These are phyloP conservation scores for Phocoena sinus DNA, from an alignment of 2,113 vertebrate species.

Conservation along the genomic window DNA sequence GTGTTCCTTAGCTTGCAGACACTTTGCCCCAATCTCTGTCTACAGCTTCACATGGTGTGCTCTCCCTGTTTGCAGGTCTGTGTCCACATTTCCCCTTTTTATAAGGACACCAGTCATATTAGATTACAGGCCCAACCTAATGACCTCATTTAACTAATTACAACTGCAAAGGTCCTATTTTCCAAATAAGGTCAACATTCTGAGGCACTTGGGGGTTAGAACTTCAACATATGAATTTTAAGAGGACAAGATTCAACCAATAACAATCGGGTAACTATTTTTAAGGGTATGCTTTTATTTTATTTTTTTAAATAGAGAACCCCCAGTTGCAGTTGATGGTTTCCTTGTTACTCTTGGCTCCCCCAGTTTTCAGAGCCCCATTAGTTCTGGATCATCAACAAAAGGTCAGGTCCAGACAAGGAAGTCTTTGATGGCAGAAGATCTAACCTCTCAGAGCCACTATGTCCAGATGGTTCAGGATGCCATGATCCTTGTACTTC, in stretches of 20 bases:
- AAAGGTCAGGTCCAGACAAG: not conserved
- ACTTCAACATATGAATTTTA: not conserved
- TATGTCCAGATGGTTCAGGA: rapidly evolving
- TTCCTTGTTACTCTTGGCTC: not conserved
- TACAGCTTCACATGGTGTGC: not conserved
- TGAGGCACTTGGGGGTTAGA: not conserved
- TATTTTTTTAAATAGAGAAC: not conserved
- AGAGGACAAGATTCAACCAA: not conserved
- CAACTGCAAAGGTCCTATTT: not conserved
- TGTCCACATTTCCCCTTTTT: not conserved
- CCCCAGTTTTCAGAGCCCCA: not conserved
- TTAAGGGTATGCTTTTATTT: not conserved
- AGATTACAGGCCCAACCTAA: not conserved
- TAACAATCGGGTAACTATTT: not conserved
- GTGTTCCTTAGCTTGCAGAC: not conserved
- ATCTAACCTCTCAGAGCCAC: not conserved
- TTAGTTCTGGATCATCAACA: not conserved
- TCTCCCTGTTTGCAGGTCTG: not conserved
- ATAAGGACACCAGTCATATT: not conserved
- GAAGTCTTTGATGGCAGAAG: not conserved
- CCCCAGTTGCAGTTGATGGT: rapidly evolving
- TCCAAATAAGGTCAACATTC: not conserved
- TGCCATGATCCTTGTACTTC: rapidly evolving
- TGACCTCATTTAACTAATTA: not conserved
- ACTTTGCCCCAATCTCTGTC: not conserved